Conservation (phyloP, 2,888 invertebrate species). For the Scaptomyza cyrtandrae region DNA sequence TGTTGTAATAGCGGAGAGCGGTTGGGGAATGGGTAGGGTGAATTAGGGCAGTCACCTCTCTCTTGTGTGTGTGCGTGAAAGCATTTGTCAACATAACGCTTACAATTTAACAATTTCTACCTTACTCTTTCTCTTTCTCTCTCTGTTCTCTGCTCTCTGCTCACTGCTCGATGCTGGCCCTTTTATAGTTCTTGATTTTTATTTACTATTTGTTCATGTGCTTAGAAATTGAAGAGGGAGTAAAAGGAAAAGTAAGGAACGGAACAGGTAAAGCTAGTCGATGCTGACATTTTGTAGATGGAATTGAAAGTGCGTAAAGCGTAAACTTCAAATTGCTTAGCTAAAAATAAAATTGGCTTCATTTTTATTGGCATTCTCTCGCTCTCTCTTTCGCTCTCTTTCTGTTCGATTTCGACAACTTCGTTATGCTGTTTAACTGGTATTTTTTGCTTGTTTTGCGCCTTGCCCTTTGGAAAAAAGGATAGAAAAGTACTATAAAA, state of each 20-base stretch:
- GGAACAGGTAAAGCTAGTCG: no score
- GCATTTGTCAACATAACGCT: slow-evolving; percentile 73
- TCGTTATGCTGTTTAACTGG: slow-evolving; percentile 61
- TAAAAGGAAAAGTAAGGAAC: no score
- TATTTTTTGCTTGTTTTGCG: neutral
- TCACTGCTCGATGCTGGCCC: slow-evolving; percentile 15
- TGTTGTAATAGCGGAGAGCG: slow-evolving; percentile 2
- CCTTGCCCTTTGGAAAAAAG: slow-evolving; percentile 1
- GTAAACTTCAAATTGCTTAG: slow-evolving; percentile 71
- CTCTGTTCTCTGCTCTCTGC: no score
- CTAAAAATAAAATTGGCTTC: slow-evolving; percentile 65
- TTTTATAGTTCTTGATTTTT: slow-evolving; percentile 76
- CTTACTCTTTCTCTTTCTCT: no score
- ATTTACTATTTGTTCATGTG: slow-evolving; percentile 70
- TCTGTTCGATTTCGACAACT: slow-evolving; percentile 55
- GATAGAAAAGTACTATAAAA: slow-evolving; percentile 6
- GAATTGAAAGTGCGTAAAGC: slow-evolving; percentile 59
- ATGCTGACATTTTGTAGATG: neutral
- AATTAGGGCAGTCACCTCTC: slow-evolving; percentile 17
- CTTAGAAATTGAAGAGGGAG: slow-evolving; percentile 11
- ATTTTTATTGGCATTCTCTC: slow-evolving; percentile 68
- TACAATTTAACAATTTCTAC: slow-evolving; percentile 52
- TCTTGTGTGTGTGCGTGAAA: slow-evolving; percentile 35
- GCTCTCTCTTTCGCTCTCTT: neutral
- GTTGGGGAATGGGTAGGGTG: neutral